Evolutionary conservation across 1,140 invertebrate genomes (phyloP).

Genomic region (Diachasma alloeum): DNA sequence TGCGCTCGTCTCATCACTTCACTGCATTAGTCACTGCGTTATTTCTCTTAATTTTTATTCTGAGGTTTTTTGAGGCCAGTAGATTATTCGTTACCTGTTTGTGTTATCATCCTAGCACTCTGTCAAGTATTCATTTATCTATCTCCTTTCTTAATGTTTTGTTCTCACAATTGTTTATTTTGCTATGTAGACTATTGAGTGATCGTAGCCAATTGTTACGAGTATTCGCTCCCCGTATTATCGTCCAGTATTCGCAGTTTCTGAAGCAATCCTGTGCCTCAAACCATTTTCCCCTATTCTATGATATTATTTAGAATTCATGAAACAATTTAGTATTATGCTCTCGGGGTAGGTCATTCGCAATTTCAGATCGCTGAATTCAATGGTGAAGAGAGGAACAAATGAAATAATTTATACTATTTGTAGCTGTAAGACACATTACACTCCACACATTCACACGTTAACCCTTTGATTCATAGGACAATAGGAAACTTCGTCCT

Average conservation of each 20-base stretch:
- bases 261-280: not conserved
- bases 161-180: not conserved
- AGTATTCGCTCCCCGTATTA: not conserved
- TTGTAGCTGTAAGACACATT: slow-evolving; percentile 14
- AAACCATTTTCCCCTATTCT: not conserved
- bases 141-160: slow-evolving; percentile 5
- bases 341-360: not conserved
- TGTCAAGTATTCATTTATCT: slow-evolving; percentile 23
- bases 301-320: not conserved
- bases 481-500: slow-evolving; percentile 87
- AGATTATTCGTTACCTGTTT: slow-evolving; percentile 25
- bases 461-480: slow-evolving; percentile 68
- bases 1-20: too few relatives aligned
- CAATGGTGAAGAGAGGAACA: too few relatives aligned
- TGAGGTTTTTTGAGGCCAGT: slow-evolving; percentile 19
- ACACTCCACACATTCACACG: slow-evolving; percentile 48
- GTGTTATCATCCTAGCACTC: slow-evolving; percentile 14
- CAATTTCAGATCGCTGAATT: not conserved
- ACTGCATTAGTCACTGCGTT: too few relatives aligned
- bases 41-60: slow-evolving; percentile 2
- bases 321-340: not conserved
- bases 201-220: not conserved
- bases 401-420: not conserved
- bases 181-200: not conserved
- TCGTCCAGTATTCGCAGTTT: not conserved